Conservation (phyloP, 2,797 vertebrate genomes). For the Coranthus polyacanthus region DNA sequence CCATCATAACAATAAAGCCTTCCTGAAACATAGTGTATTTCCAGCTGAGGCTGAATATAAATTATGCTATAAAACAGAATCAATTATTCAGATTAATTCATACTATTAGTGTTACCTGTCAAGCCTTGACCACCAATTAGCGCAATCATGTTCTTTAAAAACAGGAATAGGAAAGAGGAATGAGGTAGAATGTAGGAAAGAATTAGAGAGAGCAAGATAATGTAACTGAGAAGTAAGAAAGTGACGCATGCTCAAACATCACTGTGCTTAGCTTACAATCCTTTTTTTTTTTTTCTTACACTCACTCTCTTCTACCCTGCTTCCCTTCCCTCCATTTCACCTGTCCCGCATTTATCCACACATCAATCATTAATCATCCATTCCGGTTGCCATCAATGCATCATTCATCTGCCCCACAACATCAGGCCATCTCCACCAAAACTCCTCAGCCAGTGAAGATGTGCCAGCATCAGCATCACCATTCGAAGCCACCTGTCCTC, state of each 20-base stretch:
- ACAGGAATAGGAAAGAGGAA: conserved; percentile 5
- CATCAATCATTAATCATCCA: conserved; percentile 47
- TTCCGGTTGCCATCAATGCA: conserved; percentile 32
- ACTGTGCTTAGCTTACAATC: conserved; percentile 54
- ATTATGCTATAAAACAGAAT: too few relatives aligned
- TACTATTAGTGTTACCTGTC: conserved; percentile 5
- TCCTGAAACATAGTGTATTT: too few relatives aligned
- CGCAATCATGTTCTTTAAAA: not conserved
- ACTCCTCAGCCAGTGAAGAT: conserved; percentile 20
- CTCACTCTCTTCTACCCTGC: conserved; percentile 36
- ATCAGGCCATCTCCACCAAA: conserved; percentile 19
- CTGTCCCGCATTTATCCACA: conserved; percentile 40
- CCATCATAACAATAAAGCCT: not conserved
- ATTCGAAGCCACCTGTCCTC: conserved; percentile 58
- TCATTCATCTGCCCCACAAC: conserved; percentile 24
- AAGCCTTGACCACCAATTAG: conserved; percentile 27
- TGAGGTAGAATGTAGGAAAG: conserved; percentile 5
- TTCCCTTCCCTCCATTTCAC: conserved; percentile 24
- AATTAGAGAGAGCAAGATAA: conserved; percentile 43
- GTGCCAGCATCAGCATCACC: conserved; percentile 35
- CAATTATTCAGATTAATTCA: too few relatives aligned
- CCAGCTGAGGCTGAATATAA: too few relatives aligned
- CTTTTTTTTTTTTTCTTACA: conserved; percentile 62
- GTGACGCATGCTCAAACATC: conserved; percentile 53
- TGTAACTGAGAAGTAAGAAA: conserved; percentile 64